phyloP scores from a whole-genome alignment of 2,888 invertebrate genomes.

The Magallana nippona region DNA sequence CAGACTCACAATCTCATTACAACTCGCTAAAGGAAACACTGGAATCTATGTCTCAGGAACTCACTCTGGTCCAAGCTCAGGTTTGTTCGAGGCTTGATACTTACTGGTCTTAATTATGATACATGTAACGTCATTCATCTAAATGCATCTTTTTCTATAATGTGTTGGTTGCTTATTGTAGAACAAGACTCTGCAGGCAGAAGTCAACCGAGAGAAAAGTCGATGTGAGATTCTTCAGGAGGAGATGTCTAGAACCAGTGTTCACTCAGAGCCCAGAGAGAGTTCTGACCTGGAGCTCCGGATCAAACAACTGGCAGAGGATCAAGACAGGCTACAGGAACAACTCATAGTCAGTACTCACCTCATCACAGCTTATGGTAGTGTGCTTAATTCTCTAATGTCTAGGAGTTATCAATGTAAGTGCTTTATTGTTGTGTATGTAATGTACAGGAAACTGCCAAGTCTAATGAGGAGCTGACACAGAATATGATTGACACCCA shows the following conservation, averaged over 20 bases:
- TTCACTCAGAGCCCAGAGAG: slow-evolving; percentile 44
- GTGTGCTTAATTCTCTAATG: not conserved
- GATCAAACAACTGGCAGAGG: slow-evolving; percentile 62
- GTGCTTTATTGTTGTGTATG: not conserved
- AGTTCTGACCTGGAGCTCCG: slow-evolving; percentile 57
- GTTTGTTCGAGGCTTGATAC: slow-evolving; percentile 49
- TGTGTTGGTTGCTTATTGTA: slow-evolving; percentile 46
- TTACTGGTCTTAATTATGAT: too few relatives aligned
- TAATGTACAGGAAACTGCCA: slow-evolving; percentile 58
- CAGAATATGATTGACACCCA: slow-evolving; percentile 63
- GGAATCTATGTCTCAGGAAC: slow-evolving; percentile 64
- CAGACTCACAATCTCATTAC: slow-evolving; percentile 70
- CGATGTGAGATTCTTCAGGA: slow-evolving; percentile 58
- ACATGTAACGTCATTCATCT: too few relatives aligned
- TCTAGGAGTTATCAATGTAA: not conserved
- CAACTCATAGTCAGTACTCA: slow-evolving; percentile 64
- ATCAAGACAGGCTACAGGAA: slow-evolving; percentile 63
- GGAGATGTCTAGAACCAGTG: slow-evolving; percentile 54
- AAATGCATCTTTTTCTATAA: too few relatives aligned
- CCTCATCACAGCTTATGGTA: too few relatives aligned
- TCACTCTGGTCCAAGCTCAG: slow-evolving; percentile 66
- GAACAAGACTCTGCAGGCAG: slow-evolving; percentile 65
- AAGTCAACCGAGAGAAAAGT: slow-evolving; percentile 65
- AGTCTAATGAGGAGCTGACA: slow-evolving; percentile 56
- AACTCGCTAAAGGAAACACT: slow-evolving; percentile 71